phyloP scores from a whole-genome alignment of 2,797 vertebrate genomes.

The Danio albolineatus region DNA sequence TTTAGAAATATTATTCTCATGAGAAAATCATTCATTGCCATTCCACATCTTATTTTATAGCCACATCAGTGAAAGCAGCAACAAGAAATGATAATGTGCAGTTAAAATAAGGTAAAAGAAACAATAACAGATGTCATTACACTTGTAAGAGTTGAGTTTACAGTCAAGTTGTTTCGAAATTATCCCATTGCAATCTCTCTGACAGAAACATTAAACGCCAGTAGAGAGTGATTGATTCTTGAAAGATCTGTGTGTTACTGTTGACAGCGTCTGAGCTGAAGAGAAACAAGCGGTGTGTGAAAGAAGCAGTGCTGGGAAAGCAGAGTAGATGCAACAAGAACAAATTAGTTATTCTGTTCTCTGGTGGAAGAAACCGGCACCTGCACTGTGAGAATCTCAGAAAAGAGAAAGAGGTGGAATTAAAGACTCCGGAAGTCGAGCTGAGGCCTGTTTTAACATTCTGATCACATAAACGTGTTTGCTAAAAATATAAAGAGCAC shows the following conservation, averaged over 20 bases:
- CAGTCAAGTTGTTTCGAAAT: neutral
- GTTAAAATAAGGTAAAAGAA: neutral
- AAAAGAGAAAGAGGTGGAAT: slow-evolving; percentile 20
- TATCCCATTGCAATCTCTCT: neutral
- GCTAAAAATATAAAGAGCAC: slow-evolving; percentile 12
- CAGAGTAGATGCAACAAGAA: slow-evolving; percentile 30
- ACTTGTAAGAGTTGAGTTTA: neutral
- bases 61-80: neutral
- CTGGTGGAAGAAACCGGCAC: slow-evolving; percentile 15
- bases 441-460: slow-evolving; percentile 14
- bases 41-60: no score
- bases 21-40: no score
- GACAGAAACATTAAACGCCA: slow-evolving; percentile 6
- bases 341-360: slow-evolving; percentile 34
- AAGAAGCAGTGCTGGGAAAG: neutral
- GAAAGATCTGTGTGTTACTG: neutral
- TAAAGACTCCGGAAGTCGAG: slow-evolving; percentile 2
- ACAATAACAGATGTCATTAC: neutral
- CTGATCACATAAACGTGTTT: slow-evolving; percentile 12
- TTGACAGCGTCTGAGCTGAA: slow-evolving; percentile 7
- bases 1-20: no score
- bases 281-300: neutral
- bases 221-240: neutral
- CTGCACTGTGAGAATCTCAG: slow-evolving; percentile 27
- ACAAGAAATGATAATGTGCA: neutral